phyloP scores from a whole-genome alignment of 2,113 vertebrate genomes.

The Tyrannus savana region DNA sequence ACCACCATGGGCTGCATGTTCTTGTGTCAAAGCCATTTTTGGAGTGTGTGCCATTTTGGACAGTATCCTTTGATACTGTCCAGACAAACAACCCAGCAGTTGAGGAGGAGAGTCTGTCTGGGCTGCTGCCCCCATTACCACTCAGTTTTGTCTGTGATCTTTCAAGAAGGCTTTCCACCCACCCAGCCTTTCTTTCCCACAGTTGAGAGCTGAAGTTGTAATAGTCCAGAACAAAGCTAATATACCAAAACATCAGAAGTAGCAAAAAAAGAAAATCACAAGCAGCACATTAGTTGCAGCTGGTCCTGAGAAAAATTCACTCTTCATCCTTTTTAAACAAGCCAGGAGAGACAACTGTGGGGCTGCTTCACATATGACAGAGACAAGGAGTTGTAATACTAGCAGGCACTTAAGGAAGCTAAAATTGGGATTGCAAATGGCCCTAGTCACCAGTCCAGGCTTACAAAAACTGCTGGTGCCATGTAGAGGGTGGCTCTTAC shows the following conservation, averaged over 20 bases:
- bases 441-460: neutral
- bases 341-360: neutral
- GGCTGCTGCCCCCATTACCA: neutral
- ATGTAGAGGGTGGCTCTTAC: fast-evolving
- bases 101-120: neutral
- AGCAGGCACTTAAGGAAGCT: neutral
- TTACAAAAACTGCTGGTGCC: neutral
- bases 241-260: neutral
- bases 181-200: neutral
- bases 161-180: neutral
- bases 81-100: neutral
- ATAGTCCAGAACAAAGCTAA: neutral
- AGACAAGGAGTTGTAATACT: neutral
- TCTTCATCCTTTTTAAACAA: neutral
- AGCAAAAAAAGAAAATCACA: neutral
- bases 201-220: neutral
- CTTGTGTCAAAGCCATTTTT: neutral
- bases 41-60: too few relatives aligned
- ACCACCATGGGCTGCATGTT: fast-evolving
- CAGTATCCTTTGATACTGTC: neutral
- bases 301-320: neutral
- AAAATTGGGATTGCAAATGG: neutral
- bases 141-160: neutral
- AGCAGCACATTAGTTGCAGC: neutral
- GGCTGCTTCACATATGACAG: neutral